Evolutionary conservation across 2,113 vertebrate genomes (phyloP), one percentile per base, ranked within the genome.

Genomic region (Opisthocomus hoazin): DNA sequence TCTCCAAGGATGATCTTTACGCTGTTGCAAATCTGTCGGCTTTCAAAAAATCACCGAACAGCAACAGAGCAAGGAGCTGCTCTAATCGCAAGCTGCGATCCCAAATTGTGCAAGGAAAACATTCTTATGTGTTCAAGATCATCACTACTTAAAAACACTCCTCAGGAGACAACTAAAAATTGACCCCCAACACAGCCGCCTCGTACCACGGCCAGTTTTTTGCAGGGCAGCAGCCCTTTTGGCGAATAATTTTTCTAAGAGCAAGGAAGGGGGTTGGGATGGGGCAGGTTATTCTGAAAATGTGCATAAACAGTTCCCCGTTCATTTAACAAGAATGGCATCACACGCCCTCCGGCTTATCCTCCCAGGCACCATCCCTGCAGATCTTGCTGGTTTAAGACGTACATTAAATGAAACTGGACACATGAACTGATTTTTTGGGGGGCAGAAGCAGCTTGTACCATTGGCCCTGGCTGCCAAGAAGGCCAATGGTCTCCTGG

Each of bases 201-300:
- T 26, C 23, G n/a, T 1, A 7, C 29, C 64, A 43, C 1, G 7
- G 2, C 30, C 34, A 34, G 32, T 0, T 65, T 41, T 48, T 2
- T 46, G 12, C n/a, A 79, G 19, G 16, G 56, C n/a, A 82, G 56
- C 24, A 53, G 36, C 15, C 5, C 26, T 58, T 86, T 13, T 9
- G 76, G 54, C n/a, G 84, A 45, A 68, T 34, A 46, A 14, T 51
- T 66, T 66, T 58, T 58, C 46, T 41, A 37, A 86, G 74, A 81
- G 12, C 32, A 61, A 81, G 27, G 34, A 69, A 64, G 4, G 6
- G 6, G 22, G 6, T 19, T 53, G 36, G 34, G 61, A 93, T 75
- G 9, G 37, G 34, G 29, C 9, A 69, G n/a, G 37, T 60, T 80
- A 56, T 37, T 56, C 45, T 66, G 48, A 22, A 60, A 71, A 75